A percentile compares a stretch with the other conserved stretches of the same genome.
Conservation (phyloP, 2,888 invertebrate genomes). For the Diaprepes abbreviatus region DNA sequence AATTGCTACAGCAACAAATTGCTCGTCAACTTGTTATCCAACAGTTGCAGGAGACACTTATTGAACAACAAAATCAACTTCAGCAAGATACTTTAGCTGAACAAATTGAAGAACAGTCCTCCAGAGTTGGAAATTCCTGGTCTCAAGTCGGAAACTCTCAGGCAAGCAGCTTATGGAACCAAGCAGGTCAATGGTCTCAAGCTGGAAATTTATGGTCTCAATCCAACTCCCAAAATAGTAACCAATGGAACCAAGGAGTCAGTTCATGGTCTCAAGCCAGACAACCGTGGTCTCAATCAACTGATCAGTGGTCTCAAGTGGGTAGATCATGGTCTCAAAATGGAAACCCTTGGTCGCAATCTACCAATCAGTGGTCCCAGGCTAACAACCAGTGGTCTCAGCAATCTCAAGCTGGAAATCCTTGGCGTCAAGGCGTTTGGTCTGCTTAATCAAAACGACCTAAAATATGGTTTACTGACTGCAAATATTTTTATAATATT, state of each 20-base stretch:
- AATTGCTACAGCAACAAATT: slow-evolving; percentile 12
- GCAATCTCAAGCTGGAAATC: background rate
- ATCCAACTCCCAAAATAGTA: background rate
- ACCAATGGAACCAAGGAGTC: background rate
- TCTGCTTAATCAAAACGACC: background rate
- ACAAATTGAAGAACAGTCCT: slow-evolving; percentile 1
- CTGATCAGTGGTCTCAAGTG: too few relatives aligned
- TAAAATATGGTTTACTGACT: too few relatives aligned
- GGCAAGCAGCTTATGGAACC: background rate
- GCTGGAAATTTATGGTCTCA: too few relatives aligned
- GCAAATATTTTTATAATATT: too few relatives aligned
- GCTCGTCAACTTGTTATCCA: slow-evolving; percentile 34
- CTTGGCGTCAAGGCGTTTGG: slow-evolving; percentile 2
- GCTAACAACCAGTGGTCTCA: background rate
- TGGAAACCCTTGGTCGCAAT: too few relatives aligned
- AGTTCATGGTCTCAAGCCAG: too few relatives aligned
- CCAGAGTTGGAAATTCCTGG: background rate
- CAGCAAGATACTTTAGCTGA: slow-evolving; percentile 25
- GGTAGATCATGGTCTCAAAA: too few relatives aligned
- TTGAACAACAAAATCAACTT: slow-evolving; percentile 31
- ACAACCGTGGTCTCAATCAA: too few relatives aligned
- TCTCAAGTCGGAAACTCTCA: background rate
- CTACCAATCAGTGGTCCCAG: background rate
- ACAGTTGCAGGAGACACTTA: slow-evolving; percentile 22
- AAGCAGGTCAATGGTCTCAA: background rate